Percentiles rank a stretch among this genome's conserved stretches.
Evolutionary conservation across 92 coral and sea anemone genomes (phyloP).

Genomic region (Palythoa heliodiscus): DNA sequence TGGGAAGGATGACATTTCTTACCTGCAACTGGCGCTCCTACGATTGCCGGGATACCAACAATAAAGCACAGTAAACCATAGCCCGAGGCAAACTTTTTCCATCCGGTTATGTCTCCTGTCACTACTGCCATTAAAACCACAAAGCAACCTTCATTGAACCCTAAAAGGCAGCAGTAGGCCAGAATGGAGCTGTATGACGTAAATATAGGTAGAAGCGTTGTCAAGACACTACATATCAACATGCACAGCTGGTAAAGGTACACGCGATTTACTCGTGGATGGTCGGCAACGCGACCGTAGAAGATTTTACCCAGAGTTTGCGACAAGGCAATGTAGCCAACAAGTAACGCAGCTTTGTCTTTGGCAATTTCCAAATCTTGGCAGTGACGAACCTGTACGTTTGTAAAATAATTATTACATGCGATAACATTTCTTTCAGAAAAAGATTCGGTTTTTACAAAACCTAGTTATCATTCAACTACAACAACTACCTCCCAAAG

Average conservation of each 20-base stretch:
- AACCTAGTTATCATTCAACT: too few species aligned
- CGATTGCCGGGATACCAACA: slow-evolving; percentile 59
- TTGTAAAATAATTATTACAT: not conserved
- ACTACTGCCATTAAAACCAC: slow-evolving; percentile 61
- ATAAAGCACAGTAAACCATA: slow-evolving; percentile 64
- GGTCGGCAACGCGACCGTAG: too few species aligned
- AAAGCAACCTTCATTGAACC: slow-evolving; percentile 68
- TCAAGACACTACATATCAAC: slow-evolving; percentile 60
- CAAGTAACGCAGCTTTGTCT: slow-evolving; percentile 62
- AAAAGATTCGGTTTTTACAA: too few species aligned
- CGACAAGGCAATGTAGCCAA: slow-evolving; percentile 81
- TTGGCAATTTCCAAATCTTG: slow-evolving; percentile 75
- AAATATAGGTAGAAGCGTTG: slow-evolving; percentile 64
- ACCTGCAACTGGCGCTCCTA: slow-evolving; percentile 78
- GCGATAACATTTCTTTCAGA: too few species aligned
- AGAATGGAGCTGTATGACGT: slow-evolving; percentile 56
- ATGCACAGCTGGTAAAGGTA: slow-evolving; percentile 64
- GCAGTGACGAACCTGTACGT: slow-evolving; percentile 77
- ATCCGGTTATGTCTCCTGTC: slow-evolving; percentile 64
- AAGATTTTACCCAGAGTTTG: slow-evolving; percentile 59
- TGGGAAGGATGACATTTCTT: not conserved
- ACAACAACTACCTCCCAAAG: too few species aligned
- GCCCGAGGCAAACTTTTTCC: slow-evolving; percentile 60
- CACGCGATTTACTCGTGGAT: slow-evolving; percentile 59
- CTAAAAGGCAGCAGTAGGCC: slow-evolving; percentile 60